Evolutionary conservation across 1,140 invertebrate genomes (phyloP), one percentile per base, ranked within the genome.

Genomic region (Camponotus vicinus): DNA sequence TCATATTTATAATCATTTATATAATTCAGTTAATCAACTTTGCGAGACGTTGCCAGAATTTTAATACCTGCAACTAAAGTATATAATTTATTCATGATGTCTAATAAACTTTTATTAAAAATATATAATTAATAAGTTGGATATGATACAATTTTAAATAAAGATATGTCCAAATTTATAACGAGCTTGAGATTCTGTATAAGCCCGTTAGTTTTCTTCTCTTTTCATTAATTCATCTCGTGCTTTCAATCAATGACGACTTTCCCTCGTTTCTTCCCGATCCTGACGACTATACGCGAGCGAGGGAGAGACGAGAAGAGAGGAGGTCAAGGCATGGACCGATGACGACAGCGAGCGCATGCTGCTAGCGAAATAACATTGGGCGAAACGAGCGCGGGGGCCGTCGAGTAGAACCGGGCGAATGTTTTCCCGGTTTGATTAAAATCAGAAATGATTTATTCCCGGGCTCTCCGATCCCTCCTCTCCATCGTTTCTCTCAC

Each of bases 361-460:
- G 79, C 40, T 37, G 69, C 49, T 67, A 73, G 61, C 71, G 82
- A 85, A 78, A 85, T 85, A 85, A 85, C 61, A 55, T 45, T 13
- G 75, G 18, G 34, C 70, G 61, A 76, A 77, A 76, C 80, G 80
- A 76, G 45, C 1, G 67, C 61, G 70, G 63, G 69, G 37, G 64
- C 45, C 37, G 40, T 63, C 59, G 59, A 75, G 52, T 27, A 70
- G 66, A 32, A 73, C 73, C 64, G 61, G 13, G 61, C 42, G 67
- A 59, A n/a, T 75, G 86, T 89, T 90, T 83, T 78, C 64, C 59
- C 77, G 55, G 59, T 91, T 86, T 86, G 89, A 91, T 91, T 88
- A 89, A 91, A 91, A 91, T 89, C 69, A 87, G 87, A 86, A 88
- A 86, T 91, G 85, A 91, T 89, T 90, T 91, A 90, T 92, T 84